These are phyloP conservation scores for Cataglyphis cursor DNA, from an alignment of 2,888 invertebrate species.

Conservation along the genomic window DNA sequence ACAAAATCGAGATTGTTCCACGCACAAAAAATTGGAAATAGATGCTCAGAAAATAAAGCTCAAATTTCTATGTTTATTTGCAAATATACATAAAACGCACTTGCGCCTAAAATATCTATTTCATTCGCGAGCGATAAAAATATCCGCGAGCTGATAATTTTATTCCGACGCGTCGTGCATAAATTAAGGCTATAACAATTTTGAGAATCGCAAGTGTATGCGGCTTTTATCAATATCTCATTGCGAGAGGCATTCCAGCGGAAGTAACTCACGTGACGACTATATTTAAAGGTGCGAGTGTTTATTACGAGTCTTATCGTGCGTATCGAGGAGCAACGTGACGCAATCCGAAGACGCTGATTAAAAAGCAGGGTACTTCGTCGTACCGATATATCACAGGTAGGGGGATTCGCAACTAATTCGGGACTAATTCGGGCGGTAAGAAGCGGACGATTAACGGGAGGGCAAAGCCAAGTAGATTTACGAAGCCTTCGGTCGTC, in stretches of 20 bases:
- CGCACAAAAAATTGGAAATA: background rate
- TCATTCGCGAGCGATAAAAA: constrained; percentile 53
- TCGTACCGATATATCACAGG: background rate
- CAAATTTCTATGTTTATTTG: background rate
- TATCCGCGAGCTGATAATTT: constrained; percentile 31
- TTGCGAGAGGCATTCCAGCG: constrained; percentile 11
- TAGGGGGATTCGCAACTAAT: constrained; percentile 52
- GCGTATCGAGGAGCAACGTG: constrained; percentile 27
- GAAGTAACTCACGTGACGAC: constrained; percentile 50
- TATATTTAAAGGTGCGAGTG: constrained; percentile 28
- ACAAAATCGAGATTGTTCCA: constrained; percentile 11
- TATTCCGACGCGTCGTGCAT: background rate
- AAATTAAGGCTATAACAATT: constrained; percentile 31
- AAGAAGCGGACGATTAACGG: constrained; percentile 71
- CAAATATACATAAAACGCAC: constrained; percentile 39
- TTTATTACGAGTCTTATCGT: constrained; percentile 28
- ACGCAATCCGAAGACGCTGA: constrained; percentile 13
- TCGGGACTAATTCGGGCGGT: constrained; percentile 71
- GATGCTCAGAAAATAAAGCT: background rate
- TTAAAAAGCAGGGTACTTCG: constrained; percentile 38
- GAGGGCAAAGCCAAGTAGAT: constrained; percentile 58
- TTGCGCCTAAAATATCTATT: constrained; percentile 34
- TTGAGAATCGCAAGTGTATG: constrained; percentile 23
- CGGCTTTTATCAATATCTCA: constrained; percentile 34
- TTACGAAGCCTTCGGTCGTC: constrained; percentile 70